Percentiles rank a stretch among this genome's conserved stretches.
These are phyloP conservation scores for Gracilinanus agilis DNA, from an alignment of 2,113 vertebrate species.

Conservation along the genomic window DNA sequence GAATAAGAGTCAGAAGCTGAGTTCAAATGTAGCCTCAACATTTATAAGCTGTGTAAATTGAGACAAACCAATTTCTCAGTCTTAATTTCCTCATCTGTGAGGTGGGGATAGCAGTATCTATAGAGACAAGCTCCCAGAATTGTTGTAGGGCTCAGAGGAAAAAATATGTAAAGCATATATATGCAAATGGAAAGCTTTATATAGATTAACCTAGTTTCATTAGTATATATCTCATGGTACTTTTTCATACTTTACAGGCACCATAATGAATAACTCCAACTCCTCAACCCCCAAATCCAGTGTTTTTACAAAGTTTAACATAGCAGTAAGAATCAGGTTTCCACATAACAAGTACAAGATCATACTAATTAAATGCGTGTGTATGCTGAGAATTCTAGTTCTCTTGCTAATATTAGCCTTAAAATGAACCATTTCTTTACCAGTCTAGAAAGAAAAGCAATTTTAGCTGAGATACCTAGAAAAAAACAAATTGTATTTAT, in stretches of 20 bases:
- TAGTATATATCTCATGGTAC: background rate
- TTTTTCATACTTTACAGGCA: background rate
- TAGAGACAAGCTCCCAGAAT: background rate
- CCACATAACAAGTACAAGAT: background rate
- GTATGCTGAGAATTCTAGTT: background rate
- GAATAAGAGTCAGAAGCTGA: background rate
- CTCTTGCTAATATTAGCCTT: background rate
- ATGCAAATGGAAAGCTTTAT: background rate
- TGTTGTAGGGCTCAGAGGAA: background rate
- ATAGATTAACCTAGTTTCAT: background rate
- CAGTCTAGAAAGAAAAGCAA: constrained; percentile 11
- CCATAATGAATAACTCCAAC: background rate
- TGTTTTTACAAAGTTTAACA: background rate
- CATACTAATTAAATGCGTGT: background rate
- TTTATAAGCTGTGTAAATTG: background rate
- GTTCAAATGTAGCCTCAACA: background rate
- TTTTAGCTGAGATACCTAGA: constrained; percentile 21
- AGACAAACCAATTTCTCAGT: background rate
- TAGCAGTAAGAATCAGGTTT: background rate
- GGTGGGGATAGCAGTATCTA: background rate
- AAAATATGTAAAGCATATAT: background rate
- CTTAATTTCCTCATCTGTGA: background rate
- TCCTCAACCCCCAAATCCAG: background rate
- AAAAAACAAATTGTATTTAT: constrained; percentile 36
- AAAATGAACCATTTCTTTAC: constrained; percentile 8